Conservation (phyloP, 1,140 invertebrate genomes). For the Holcopasites calliopsidis region DNA sequence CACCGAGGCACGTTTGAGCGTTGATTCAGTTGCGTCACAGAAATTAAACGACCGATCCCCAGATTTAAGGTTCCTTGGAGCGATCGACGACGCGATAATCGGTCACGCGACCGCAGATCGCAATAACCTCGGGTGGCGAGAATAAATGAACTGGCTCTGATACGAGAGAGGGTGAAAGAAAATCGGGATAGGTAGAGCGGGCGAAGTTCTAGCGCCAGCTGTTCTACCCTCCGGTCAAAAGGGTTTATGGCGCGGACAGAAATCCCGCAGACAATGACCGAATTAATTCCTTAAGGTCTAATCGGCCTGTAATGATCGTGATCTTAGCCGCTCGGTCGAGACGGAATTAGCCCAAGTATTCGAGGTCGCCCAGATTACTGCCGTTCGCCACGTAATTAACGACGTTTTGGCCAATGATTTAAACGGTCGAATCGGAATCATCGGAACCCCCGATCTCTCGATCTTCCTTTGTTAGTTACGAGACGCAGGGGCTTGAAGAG, state of each 20-base stretch:
- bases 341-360: conserved; percentile 57
- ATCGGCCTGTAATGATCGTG: conserved; percentile 72
- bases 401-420: conserved; percentile 57
- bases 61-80: conserved; percentile 36
- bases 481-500: neutral
- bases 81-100: conserved; percentile 55
- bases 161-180: conserved; percentile 46
- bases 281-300: conserved; percentile 74
- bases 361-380: conserved; percentile 39
- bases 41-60: conserved; percentile 55
- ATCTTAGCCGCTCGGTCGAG: conserved; percentile 45
- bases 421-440: conserved; percentile 41
- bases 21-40: conserved; percentile 46
- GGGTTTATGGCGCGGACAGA: conserved; percentile 74
- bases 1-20: neutral
- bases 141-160: conserved; percentile 59
- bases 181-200: conserved; percentile 40
- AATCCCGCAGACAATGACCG: conserved; percentile 72
- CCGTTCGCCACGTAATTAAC: conserved; percentile 60
- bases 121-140: conserved; percentile 44
- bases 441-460: neutral
- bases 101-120: conserved; percentile 56
- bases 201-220: conserved; percentile 45
- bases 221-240: conserved; percentile 65
- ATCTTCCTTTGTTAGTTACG: conserved; percentile 30